Base-by-base conservation (phyloP, 2,888 invertebrate genomes). In the Zeuzera pyrina region DNA sequence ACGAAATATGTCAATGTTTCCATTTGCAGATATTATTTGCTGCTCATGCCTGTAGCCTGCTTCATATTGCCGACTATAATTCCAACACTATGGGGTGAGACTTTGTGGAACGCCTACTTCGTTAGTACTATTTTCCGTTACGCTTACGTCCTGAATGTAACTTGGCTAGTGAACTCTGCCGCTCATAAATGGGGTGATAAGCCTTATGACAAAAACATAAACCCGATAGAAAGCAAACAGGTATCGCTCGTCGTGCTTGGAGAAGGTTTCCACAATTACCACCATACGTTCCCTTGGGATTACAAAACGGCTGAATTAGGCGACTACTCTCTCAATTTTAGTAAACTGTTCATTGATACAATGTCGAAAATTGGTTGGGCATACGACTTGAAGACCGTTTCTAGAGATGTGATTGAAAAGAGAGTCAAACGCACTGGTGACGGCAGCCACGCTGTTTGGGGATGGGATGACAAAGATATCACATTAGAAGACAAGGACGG, bases 81-180 rank as follows among this genome's bases (percentile, higher is more conserved):
- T 1, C 94, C 95, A 0, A 89, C 90, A 40, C 74, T 87, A 15
- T 95, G 95, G 94, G 88, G 87, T 7, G 96, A 96, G 64, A 79
- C 85, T 1, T 70, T 85, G 36, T 60, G 76, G 51, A 89, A 89
- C 52, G 85, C 88, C 1, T 89, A 86, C 77, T 89, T 87, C 61
- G 86, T 89, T n/a, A 86, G 86, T 43, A 87, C 89, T 11, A 85
- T 91, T 51, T 86, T 93, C 63, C 88, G 95, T 31, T 95, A 93
- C 76, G 87, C 89, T 16, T 86, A 90, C 54, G 88, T 90, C 1
- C 84, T 96, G 33, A 92, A 96, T 66, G 89, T 89, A 34, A 95
- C 95, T 2, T 96, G 95, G 95, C 78, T 93, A 36, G 94, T 95
- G 22, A 96, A 96, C 79, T 93, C 93, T 40, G 92, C 91, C 1